Conservation (phyloP, 2,888 invertebrate genomes). For the Pachliopta kotzebuea region DNA sequence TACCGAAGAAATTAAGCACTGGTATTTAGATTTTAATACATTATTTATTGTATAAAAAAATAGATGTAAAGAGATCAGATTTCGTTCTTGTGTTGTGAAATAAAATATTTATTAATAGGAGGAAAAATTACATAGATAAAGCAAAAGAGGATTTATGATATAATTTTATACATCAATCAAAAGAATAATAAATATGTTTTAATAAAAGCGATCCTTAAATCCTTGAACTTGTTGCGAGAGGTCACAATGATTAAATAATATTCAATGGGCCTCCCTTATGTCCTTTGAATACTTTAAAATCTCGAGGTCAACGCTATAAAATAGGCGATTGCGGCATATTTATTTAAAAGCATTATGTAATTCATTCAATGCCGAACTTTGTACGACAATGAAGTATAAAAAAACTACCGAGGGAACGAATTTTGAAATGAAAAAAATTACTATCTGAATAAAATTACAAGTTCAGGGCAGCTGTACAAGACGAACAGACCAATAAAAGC, state of each 20-base stretch:
- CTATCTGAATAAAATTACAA: neutral
- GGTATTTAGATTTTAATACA: no score
- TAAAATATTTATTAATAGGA: no score
- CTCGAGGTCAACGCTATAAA: slow-evolving; percentile 60
- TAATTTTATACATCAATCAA: no score
- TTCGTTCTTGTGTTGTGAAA: no score
- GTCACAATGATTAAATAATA: slow-evolving; percentile 62
- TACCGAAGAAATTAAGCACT: no score
- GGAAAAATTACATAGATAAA: no score
- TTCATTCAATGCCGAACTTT: slow-evolving; percentile 34
- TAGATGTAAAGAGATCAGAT: no score
- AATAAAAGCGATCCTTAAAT: slow-evolving; percentile 52
- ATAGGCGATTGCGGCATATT: slow-evolving; percentile 52
- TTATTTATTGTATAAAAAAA: no score
- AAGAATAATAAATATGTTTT: slow-evolving; percentile 9
- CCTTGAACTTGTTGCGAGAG: slow-evolving; percentile 70
- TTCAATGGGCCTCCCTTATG: slow-evolving; percentile 62
- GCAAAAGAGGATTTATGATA: no score
- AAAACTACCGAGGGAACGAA: neutral
- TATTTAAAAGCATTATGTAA: slow-evolving; percentile 56
- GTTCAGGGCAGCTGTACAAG: neutral
- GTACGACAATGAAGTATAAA: slow-evolving; percentile 13
- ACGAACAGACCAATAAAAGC: neutral
- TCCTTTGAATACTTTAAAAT: slow-evolving; percentile 60
- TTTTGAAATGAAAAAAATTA: neutral